Percentiles rank a stretch among this genome's conserved stretches.
These are phyloP conservation scores for Melieria picta DNA, from an alignment of 2,888 invertebrate species.

Conservation along the genomic window DNA sequence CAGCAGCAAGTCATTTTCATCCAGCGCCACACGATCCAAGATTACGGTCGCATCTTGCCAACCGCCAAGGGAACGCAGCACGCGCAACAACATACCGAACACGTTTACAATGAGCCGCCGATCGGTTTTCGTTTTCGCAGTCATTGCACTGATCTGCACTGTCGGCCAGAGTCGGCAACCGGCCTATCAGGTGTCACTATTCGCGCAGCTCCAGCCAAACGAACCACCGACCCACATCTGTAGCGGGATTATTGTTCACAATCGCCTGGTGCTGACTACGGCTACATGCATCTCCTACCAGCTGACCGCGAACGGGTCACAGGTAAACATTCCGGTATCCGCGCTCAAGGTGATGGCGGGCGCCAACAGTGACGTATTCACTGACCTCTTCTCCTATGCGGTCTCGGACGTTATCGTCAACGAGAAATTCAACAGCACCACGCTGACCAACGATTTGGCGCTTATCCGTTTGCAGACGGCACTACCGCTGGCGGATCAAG, in stretches of 20 bases:
- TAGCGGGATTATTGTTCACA: constrained; percentile 51
- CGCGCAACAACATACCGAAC: too few relatives aligned
- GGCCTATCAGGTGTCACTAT: constrained; percentile 48
- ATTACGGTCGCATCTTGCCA: too few relatives aligned
- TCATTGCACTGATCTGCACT: too few relatives aligned
- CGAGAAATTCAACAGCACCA: constrained; percentile 40
- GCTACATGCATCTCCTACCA: constrained; percentile 48
- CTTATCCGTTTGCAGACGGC: constrained; percentile 46
- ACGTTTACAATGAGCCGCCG: too few relatives aligned
- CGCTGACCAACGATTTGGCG: constrained; percentile 51
- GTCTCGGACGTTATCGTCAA: constrained; percentile 39
- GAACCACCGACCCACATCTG: constrained; percentile 45
- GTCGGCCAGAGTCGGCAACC: constrained; percentile 29
- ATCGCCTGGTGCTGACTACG: constrained; percentile 49
- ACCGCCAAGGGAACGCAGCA: too few relatives aligned
- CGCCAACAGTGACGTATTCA: neutral
- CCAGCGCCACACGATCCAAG: too few relatives aligned
- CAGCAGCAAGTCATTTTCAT: too few relatives aligned
- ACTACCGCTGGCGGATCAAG: constrained; percentile 45
- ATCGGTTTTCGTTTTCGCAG: too few relatives aligned
- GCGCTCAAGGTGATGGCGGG: neutral
- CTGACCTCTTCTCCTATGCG: constrained; percentile 20
- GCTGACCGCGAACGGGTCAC: constrained; percentile 21
- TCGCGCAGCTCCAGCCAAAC: constrained; percentile 40
- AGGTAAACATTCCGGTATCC: neutral